phyloP scores from a whole-genome alignment of 2,888 invertebrate genomes.

The Andrena fulva region DNA sequence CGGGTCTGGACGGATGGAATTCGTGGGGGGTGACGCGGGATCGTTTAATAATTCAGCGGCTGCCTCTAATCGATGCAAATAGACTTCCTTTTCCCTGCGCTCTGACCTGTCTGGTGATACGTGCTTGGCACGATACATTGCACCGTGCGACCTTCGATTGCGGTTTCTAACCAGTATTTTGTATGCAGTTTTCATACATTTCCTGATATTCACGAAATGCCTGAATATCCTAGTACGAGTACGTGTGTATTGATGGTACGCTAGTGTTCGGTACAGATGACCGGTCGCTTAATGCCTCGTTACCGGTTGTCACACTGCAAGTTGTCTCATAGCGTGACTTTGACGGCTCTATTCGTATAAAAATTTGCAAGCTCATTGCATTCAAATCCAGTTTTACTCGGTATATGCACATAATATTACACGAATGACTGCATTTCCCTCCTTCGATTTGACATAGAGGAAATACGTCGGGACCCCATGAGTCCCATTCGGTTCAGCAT shows the following conservation, averaged over 20 bases:
- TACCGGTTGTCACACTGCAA: constrained; percentile 16
- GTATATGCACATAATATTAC: constrained; percentile 17
- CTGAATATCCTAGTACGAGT: neutral
- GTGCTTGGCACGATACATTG: neutral
- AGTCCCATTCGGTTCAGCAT: constrained; percentile 12
- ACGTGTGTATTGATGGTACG: neutral
- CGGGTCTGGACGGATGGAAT: constrained; percentile 9
- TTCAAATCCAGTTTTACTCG: constrained; percentile 18
- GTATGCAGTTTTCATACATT: neutral
- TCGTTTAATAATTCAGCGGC: constrained; percentile 52
- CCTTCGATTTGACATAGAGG: no score
- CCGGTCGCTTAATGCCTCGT: constrained; percentile 10
- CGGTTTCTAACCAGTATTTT: neutral
- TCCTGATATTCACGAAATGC: neutral
- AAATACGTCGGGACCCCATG: neutral
- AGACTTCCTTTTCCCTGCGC: neutral
- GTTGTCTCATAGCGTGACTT: neutral
- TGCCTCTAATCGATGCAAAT: constrained; percentile 44
- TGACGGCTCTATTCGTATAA: neutral
- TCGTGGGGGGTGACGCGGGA: constrained; percentile 24
- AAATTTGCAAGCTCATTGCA: constrained; percentile 20
- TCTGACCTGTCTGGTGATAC: neutral
- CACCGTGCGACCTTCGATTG: neutral
- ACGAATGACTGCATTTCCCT: no score
- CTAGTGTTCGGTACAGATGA: neutral